Evolutionary conservation across 2,113 vertebrate species (phyloP).

Genomic region (Spheniscus mendiculus): DNA sequence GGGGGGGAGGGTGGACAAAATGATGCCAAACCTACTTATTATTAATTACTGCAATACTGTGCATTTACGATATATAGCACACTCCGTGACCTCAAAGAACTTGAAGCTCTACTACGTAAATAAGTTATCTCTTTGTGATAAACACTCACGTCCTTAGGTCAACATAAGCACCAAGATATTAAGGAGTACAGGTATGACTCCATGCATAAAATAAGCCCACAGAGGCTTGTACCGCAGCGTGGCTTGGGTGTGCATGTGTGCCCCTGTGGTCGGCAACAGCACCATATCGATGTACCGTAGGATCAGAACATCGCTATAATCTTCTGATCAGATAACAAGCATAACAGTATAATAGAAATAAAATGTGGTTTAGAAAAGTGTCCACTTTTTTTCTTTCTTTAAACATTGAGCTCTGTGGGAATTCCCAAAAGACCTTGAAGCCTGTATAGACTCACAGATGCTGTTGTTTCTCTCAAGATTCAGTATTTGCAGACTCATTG

Average conservation of each 20-base stretch:
- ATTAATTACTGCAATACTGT: not conserved
- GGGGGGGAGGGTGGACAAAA: not conserved
- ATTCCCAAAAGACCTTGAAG: not conserved
- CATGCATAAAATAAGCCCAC: not conserved
- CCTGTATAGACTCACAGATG: not conserved
- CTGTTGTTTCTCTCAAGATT: not conserved
- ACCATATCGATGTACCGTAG: accelerated
- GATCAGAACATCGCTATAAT: not conserved
- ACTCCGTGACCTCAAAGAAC: not conserved
- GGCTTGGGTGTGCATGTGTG: not conserved
- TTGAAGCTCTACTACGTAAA: not conserved
- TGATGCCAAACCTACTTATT: not conserved
- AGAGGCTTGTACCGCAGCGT: too few relatives aligned
- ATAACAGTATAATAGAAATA: not conserved
- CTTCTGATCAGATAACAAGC: not conserved
- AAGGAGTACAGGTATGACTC: not conserved
- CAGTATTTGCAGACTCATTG: not conserved
- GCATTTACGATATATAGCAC: not conserved
- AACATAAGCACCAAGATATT: too few relatives aligned
- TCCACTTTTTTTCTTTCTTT: not conserved
- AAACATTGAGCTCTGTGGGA: not conserved
- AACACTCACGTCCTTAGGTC: not conserved
- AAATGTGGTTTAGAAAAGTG: not conserved
- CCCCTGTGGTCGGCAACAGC: not conserved
- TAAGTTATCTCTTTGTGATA: not conserved